Percentiles rank a stretch among this genome's conserved stretches.
Evolutionary conservation across 2,797 vertebrate genomes (phyloP).

Genomic region (Gallirallus australis): DNA sequence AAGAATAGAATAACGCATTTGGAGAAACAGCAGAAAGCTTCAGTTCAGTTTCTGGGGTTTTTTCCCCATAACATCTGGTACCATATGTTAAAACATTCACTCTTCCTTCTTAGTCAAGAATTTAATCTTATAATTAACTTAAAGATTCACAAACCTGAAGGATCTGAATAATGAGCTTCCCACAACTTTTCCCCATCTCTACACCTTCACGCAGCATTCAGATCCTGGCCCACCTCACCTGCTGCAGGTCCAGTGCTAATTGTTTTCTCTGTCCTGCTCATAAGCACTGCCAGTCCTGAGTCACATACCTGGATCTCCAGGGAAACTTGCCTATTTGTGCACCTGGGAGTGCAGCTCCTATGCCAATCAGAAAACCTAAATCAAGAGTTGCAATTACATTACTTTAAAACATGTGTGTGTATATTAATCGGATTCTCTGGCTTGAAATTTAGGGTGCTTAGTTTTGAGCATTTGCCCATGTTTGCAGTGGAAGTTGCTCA

Average conservation of each 20-base stretch:
- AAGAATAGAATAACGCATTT: neutral
- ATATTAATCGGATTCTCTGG: neutral
- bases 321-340: neutral
- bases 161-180: neutral
- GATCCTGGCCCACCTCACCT: neutral
- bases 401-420: fast-evolving
- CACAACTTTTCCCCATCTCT: neutral
- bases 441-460: neutral
- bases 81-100: constrained; percentile 34
- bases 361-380: neutral
- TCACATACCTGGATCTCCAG: neutral
- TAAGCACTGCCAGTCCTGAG: neutral
- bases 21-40: neutral
- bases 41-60: neutral
- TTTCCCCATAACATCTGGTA: constrained; percentile 31
- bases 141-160: neutral
- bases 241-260: neutral
- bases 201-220: neutral
- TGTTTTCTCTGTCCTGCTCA: neutral
- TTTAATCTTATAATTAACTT: constrained; percentile 29
- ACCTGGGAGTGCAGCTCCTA: neutral
- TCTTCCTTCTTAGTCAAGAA: constrained; percentile 12
- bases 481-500: neutral
- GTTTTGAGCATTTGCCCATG: neutral
- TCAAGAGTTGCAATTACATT: neutral